phyloP scores from a whole-genome alignment of 2,113 vertebrate species.

The Emydocephalus ijimae region DNA sequence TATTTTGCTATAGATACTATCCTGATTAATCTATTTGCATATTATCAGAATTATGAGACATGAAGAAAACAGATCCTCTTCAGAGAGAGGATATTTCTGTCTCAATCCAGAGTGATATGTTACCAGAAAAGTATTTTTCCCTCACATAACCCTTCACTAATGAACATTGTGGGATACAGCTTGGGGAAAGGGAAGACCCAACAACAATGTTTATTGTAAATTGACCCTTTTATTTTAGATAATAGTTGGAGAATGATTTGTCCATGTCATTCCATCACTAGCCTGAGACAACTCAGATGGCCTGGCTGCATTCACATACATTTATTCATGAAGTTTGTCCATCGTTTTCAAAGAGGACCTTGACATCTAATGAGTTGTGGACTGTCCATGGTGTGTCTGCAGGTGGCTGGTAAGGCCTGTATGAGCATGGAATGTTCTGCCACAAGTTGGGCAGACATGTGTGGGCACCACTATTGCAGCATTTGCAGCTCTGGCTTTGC shows the following conservation, averaged over 20 bases:
- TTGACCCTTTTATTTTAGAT: background rate
- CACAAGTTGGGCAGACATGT: no score
- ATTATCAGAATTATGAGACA: background rate
- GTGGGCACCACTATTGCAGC: no score
- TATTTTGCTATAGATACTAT: background rate
- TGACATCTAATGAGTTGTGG: no score
- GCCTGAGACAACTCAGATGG: background rate
- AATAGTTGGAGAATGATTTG: background rate
- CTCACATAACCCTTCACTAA: background rate
- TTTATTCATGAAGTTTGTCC: background rate
- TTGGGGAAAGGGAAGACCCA: background rate
- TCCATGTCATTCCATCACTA: background rate
- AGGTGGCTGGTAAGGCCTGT: no score
- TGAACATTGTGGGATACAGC: background rate
- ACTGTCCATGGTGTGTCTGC: no score
- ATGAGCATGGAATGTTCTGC: no score
- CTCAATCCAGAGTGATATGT: background rate
- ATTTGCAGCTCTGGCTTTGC: no score
- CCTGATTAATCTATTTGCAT: background rate
- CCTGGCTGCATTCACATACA: background rate
- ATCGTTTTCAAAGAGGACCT: no score
- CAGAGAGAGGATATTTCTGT: background rate
- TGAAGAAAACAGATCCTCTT: background rate
- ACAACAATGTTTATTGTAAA: background rate
- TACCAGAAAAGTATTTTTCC: background rate